A percentile compares a stretch with the other conserved stretches of the same genome.
These are phyloP conservation scores for Salvelinus alpinus DNA, from an alignment of 2,113 vertebrate genomes.

Conservation along the genomic window DNA sequence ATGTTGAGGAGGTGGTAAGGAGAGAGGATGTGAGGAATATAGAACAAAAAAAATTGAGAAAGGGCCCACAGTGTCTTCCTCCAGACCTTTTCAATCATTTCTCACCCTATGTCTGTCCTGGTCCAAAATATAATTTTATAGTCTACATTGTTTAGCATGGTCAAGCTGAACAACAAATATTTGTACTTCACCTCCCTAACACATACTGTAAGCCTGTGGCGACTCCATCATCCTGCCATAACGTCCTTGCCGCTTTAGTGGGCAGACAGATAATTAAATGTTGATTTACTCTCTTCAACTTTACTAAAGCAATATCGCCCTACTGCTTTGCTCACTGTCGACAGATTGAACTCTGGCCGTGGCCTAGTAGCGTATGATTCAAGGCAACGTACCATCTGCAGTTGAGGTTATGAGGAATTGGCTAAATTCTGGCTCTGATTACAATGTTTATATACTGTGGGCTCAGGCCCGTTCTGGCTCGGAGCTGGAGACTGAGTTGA, in stretches of 20 bases:
- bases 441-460: conserved; percentile 61
- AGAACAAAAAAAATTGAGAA: no score
- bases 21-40: no score
- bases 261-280: conserved; percentile 67
- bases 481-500: conserved; percentile 50
- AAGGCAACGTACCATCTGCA: conserved; percentile 61
- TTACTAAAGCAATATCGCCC: conserved; percentile 47
- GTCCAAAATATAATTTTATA: no score
- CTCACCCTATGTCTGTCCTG: no score
- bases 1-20: no score
- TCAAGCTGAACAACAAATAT: no score
- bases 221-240: neutral
- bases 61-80: no score
- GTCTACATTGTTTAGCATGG: no score
- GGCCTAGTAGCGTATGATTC: conserved; percentile 56
- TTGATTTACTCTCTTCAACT: conserved; percentile 57
- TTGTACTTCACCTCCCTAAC: no score
- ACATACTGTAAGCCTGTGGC: neutral
- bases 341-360: conserved; percentile 60
- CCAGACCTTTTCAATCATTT: no score
- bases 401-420: conserved; percentile 71
- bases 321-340: conserved; percentile 53
- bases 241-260: conserved; percentile 44
- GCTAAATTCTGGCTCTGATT: conserved; percentile 67
- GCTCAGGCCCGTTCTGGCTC: conserved; percentile 43